Evolutionary conservation across 2,888 invertebrate genomes (phyloP), one percentile per base, ranked within the genome.

Genomic region (Rhingia rostrata): DNA sequence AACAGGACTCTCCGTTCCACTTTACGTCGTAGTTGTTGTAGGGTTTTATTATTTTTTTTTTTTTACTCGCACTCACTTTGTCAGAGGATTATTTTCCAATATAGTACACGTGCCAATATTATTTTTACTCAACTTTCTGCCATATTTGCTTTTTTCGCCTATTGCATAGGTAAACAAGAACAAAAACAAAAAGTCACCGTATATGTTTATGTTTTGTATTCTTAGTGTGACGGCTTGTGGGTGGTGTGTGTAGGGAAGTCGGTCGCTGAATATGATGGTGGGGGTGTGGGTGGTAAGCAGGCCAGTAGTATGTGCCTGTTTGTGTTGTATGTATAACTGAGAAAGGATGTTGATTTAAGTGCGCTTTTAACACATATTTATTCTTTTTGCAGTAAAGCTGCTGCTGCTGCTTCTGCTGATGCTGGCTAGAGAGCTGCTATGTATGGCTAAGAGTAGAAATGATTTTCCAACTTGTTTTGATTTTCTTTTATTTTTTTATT

Each of bases 281-380:
- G 41, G 32, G 49, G 58, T 5, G 66, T 41, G 53, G 43, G 7
- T 6, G 53, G 49, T 22, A 22, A 22, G 22, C 47, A 67, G 70
- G 58, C 70, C 66, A 78, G 83, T 69, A 67, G 73, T 67, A 67
- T 82, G 66, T 78, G 72, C 67, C 73, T 79, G 63, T 64, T 73
- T 79, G 72, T 56, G 61, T 67, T 67, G 67, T 61, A 53, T 54
- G 54, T 77, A 69, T 77, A 72, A 63, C 61, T 67, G 63, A 45
- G 73, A 69, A 78, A 83, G 83, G 79, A 83, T 83, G 83, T 69
- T 79, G 83, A 79, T 83, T 83, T 83, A 79, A 83, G 83, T 83
- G 83, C 83, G 83, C 83, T 83, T 83, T 83, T 83, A 83, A 83
- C 79, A 83, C 78, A 83, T 79, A 83, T 83, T 83, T 79, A 83